Evolutionary conservation across 2,797 vertebrate genomes (phyloP).

Genomic region (Dermochelys coriacea): DNA sequence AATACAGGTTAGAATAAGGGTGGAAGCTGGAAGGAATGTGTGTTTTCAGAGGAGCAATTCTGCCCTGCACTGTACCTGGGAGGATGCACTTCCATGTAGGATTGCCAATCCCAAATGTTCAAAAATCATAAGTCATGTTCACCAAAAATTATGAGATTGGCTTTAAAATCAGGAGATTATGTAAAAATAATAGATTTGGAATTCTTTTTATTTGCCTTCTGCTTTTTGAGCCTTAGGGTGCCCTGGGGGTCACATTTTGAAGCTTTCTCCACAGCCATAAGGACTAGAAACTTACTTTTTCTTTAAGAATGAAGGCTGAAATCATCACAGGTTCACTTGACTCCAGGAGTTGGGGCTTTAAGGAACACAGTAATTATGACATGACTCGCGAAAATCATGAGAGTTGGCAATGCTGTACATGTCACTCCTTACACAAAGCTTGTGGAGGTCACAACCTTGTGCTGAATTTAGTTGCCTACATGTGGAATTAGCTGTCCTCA

Average conservation of each 20-base stretch:
- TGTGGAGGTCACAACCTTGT: neutral
- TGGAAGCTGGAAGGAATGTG: neutral
- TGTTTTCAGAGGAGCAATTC: neutral
- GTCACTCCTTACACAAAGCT: neutral
- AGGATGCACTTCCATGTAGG: neutral
- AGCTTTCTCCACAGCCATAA: neutral
- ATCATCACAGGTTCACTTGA: neutral
- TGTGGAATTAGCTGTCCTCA: neutral
- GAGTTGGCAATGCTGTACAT: neutral
- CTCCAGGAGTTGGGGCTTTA: neutral
- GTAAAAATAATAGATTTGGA: neutral
- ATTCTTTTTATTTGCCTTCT: neutral
- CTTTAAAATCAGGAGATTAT: neutral
- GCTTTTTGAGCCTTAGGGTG: neutral
- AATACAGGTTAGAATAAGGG: neutral
- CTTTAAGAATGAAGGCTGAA: neutral
- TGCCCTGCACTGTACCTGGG: neutral
- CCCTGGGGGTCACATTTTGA: neutral
- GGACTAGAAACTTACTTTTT: neutral
- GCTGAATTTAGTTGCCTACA: neutral
- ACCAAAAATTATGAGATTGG: neutral
- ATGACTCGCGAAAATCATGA: neutral
- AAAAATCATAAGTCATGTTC: neutral
- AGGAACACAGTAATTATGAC: neutral
- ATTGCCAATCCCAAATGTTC: neutral